Percentiles rank a stretch among this genome's conserved stretches.
Conservation (phyloP, 23 tunicate genomes). For the Oikopleura dioica region DNA sequence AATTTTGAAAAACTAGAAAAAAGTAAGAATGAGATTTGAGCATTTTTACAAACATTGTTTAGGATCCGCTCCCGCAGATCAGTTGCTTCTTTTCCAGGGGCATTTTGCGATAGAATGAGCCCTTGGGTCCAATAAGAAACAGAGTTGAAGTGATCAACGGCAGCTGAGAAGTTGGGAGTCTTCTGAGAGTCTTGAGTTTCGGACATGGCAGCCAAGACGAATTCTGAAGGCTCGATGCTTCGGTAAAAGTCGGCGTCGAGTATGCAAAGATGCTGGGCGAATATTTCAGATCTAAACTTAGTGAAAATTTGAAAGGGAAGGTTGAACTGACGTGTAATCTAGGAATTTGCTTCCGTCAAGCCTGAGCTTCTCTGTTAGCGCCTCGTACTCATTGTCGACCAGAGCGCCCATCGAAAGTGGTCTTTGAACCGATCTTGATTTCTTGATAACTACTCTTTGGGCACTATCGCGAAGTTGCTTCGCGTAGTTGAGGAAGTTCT, state of each 20-base stretch:
- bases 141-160: neutral
- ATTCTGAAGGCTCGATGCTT: neutral
- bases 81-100: neutral
- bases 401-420: no score
- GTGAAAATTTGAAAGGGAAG: no score
- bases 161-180: neutral
- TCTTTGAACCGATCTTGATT: no score
- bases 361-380: no score
- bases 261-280: neutral
- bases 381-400: no score
- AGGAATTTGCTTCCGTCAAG: no score
- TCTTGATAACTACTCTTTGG: no score
- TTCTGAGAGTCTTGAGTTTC: neutral
- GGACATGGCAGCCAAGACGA: neutral
- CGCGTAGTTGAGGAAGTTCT: neutral
- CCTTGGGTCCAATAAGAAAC: constrained; percentile 9
- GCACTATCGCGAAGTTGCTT: neutral
- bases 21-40: neutral
- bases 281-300: neutral
- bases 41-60: neutral
- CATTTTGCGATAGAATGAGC: neutral
- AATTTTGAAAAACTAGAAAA: constrained; percentile 2
- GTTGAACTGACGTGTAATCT: no score
- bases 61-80: neutral
- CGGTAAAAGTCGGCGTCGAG: neutral